phyloP scores from a whole-genome alignment of 2,888 invertebrate genomes.

The Adelphocoris suturalis region DNA sequence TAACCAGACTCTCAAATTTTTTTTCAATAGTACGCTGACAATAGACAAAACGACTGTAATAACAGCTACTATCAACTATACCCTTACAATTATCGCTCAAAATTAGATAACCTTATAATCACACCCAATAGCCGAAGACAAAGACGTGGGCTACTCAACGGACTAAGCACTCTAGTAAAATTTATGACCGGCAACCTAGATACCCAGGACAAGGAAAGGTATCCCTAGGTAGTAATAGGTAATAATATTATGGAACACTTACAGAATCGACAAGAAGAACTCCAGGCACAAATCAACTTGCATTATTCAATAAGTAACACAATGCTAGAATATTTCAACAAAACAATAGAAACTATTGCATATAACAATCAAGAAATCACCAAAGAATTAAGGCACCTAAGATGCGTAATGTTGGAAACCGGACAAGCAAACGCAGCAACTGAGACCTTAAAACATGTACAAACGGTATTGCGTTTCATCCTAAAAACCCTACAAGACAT shows the following conservation, averaged over 20 bases:
- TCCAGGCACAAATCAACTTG: neutral
- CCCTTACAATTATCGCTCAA: too few species aligned
- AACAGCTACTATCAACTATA: too few species aligned
- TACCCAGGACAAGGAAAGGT: constrained; percentile 16
- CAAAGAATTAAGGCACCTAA: constrained; percentile 11
- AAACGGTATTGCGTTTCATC: neutral
- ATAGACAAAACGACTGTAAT: too few species aligned
- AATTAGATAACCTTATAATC: constrained; percentile 3
- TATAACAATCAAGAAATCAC: neutral
- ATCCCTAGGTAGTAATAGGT: too few species aligned
- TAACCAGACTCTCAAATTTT: neutral
- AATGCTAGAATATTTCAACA: too few species aligned
- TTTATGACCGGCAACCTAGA: constrained; percentile 60
- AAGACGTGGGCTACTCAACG: constrained; percentile 38
- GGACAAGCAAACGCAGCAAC: neutral
- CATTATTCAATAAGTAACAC: constrained; percentile 21
- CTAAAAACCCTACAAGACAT: neutral
- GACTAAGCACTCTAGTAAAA: constrained; percentile 43
- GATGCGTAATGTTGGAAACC: neutral
- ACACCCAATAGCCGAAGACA: neutral
- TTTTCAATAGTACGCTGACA: too few species aligned
- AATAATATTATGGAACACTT: constrained; percentile 25
- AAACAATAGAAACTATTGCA: neutral
- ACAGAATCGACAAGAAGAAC: neutral
- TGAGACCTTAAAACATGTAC: neutral